Conservation (phyloP, 2,113 vertebrate genomes). For the Rhadina sibilatrix region DNA sequence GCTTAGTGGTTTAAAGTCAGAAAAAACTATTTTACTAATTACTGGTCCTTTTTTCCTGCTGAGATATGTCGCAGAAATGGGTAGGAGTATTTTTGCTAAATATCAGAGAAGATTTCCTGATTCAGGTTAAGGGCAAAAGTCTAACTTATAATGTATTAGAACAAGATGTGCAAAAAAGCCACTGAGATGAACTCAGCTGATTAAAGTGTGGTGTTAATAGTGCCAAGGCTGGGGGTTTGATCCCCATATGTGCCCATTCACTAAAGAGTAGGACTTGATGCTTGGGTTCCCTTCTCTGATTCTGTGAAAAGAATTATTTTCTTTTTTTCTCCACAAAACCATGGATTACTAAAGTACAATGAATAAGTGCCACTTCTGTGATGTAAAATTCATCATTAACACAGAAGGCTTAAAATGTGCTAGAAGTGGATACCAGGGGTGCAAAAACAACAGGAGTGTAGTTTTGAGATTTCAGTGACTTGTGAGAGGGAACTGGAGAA, state of each 20-base stretch:
- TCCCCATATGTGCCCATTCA: not conserved
- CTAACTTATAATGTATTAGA: not conserved
- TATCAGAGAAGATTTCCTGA: not conserved
- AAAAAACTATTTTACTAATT: not conserved
- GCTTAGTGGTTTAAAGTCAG: not conserved
- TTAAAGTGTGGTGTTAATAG: not conserved
- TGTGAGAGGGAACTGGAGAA: not conserved
- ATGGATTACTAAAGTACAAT: not conserved
- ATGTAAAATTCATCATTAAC: not conserved
- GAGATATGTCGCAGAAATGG: not conserved
- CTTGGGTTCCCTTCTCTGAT: not conserved
- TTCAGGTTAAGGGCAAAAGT: not conserved
- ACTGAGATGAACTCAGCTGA: not conserved
- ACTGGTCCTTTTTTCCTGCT: not conserved
- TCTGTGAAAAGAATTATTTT: not conserved
- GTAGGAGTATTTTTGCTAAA: not conserved
- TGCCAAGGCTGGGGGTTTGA: not conserved
- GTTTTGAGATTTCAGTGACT: not conserved
- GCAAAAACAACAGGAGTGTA: not conserved
- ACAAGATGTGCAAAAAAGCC: not conserved
- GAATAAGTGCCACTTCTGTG: not conserved
- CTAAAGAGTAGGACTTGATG: fast-evolving
- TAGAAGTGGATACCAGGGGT: not conserved
- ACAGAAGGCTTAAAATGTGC: not conserved
- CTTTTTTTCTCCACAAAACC: not conserved